A percentile compares a stretch with the other conserved stretches of the same genome.
Evolutionary conservation across 2,797 vertebrate species (phyloP).

Genomic region (Aselliscus stoliczkanus): DNA sequence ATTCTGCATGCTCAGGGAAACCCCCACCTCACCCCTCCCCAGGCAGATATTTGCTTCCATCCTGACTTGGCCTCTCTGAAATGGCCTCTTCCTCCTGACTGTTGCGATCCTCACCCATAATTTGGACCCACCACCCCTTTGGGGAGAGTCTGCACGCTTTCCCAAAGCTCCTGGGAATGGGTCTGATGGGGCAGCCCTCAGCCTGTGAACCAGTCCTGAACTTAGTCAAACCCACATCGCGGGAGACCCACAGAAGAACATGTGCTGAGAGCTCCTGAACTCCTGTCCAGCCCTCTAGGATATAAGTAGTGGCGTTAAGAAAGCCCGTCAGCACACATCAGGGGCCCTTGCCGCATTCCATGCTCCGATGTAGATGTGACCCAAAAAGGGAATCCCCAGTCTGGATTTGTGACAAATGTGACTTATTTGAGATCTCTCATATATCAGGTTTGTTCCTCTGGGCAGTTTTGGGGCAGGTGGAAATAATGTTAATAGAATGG

Average conservation of each 20-base stretch:
- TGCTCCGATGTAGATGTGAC: not conserved
- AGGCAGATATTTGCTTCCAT: not conserved
- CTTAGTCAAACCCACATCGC: not conserved
- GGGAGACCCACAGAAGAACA: not conserved
- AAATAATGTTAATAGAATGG: not conserved
- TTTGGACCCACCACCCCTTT: not conserved
- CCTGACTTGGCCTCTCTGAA: not conserved
- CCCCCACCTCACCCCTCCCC: accelerated
- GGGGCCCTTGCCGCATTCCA: not conserved
- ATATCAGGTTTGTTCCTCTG: not conserved
- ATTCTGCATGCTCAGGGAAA: not conserved
- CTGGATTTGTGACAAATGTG: not conserved
- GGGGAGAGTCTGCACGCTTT: not conserved
- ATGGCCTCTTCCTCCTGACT: not conserved
- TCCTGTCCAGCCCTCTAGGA: not conserved
- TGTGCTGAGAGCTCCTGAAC: not conserved
- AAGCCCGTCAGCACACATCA: not conserved
- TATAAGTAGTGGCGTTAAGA: not conserved
- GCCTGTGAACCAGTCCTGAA: not conserved
- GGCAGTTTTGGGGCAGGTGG: not conserved
- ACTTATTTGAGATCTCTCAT: not conserved
- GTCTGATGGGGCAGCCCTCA: not conserved
- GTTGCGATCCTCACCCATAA: not conserved
- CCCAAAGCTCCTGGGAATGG: not conserved
- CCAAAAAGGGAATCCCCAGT: not conserved